Evolutionary conservation across 2,797 vertebrate species (phyloP).

Genomic region (Scomberomorus guttatus): DNA sequence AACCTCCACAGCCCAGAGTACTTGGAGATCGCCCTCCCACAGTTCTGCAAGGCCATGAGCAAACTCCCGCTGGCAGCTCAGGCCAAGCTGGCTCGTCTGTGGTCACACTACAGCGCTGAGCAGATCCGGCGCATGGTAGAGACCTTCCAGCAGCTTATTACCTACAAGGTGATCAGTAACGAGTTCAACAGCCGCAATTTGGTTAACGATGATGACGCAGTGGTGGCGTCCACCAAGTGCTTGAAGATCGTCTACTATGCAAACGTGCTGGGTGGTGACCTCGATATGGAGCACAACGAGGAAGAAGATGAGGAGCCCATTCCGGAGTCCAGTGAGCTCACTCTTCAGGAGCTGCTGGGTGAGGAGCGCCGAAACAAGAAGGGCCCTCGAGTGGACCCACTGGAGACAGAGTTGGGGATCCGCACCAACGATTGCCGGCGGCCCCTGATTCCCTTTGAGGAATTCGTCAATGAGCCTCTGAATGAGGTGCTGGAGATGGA

Average conservation of each 20-base stretch:
- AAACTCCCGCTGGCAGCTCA: conserved; percentile 95
- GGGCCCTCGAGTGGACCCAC: conserved; percentile 95
- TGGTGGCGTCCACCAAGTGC: conserved; percentile 97
- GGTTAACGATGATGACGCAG: conserved; percentile 96
- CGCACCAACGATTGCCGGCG: conserved; percentile 96
- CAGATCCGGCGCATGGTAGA: conserved; percentile 97
- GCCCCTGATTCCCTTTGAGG: conserved; percentile 96
- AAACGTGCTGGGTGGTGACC: conserved; percentile 96
- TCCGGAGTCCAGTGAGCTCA: conserved; percentile 96
- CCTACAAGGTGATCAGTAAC: conserved; percentile 98
- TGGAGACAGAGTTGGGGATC: conserved; percentile 96
- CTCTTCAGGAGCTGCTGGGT: conserved; percentile 96
- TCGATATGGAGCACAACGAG: conserved; percentile 94
- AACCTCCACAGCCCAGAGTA: conserved; percentile 99
- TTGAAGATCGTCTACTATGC: conserved; percentile 99
- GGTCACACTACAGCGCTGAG: conserved; percentile 93
- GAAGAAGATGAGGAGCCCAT: conserved; percentile 98
- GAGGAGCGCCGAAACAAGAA: conserved; percentile 98
- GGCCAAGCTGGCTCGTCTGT: conserved; percentile 93
- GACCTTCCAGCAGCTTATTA: conserved; percentile 99
- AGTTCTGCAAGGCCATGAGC: conserved; percentile 99
- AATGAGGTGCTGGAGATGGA: conserved; percentile 99
- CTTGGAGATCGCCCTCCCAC: conserved; percentile 96
- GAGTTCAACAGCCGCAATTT: conserved; percentile 98
- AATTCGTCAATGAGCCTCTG: conserved; percentile 98